Base-by-base conservation (phyloP, 2,888 invertebrate species). In the Asteroscopus sphinx region DNA sequence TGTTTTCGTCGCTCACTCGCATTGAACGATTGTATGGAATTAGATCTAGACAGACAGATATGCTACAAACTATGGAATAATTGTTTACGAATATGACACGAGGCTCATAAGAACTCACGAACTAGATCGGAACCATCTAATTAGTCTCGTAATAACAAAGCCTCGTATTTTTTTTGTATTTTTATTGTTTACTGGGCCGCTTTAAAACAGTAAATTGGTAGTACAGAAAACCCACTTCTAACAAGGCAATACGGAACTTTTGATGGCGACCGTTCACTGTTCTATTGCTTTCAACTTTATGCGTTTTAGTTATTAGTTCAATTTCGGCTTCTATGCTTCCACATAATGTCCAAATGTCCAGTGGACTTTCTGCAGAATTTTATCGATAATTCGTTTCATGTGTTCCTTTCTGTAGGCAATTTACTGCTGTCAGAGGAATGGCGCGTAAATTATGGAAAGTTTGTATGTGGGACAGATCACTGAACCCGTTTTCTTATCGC, bases 111-210 rank as follows among this genome's bases (percentile, higher is more conserved):
- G 46, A 36, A 49, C 33, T 13, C 45, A 40, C 33, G 33, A 61
- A 57, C 58, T 48, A 57, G 49, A 64, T 68, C 57, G 55, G 37
- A 64, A 64, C 71, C 44, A 77, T 75, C 76, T 75, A 73, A 69
- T 64, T 60, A 64, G 58, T 72, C 42, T 57, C 41, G 56, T 57
- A 55, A 68, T 81, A 71, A 79, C 79, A 76, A 9, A 4, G 40
- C 26, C 28, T 71, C 77, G 63, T 71, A 73, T 73, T 58, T 71
- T 60, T 74, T 70, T 67, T 48, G 16, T 57, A 36, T 69, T 68
- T 63, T 75, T 70, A 71, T 66, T 73, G 73, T 79, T 66, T 60
- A 74, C 65, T 13, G 65, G 54, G 21, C 39, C 39, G 49, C 57
- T 75, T 54, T 52, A 15, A 17, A 13, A 65, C 35, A 62, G 41